These are phyloP conservation scores for Fopius arisanus DNA, from an alignment of 1,140 invertebrate genomes.

Conservation along the genomic window DNA sequence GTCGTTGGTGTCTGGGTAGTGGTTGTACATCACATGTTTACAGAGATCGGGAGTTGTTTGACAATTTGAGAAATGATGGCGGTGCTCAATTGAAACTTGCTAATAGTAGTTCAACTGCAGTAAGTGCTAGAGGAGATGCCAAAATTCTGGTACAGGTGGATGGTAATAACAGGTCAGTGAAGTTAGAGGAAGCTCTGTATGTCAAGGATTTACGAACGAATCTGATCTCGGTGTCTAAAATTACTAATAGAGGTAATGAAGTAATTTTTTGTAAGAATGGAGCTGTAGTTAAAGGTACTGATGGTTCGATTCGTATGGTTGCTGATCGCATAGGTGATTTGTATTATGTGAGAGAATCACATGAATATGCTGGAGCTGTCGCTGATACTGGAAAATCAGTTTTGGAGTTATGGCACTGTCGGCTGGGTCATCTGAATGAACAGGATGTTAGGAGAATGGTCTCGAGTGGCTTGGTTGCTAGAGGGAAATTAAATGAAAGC, in stretches of 20 bases:
- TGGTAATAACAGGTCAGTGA: not conserved
- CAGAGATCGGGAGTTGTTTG: not conserved
- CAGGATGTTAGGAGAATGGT: not conserved
- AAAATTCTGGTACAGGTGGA: not conserved
- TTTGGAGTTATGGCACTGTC: not conserved
- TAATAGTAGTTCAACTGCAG: not conserved
- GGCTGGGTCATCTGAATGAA: slow-evolving; percentile 3
- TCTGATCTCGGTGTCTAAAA: not conserved
- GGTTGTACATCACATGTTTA: not conserved
- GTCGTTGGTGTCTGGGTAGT: not conserved
- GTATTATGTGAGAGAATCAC: not conserved
- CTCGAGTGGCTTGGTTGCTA: not conserved
- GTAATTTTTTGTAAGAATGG: not conserved
- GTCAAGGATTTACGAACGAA: not conserved
- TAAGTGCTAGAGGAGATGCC: not conserved
- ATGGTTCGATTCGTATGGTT: not conserved
- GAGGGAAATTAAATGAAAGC: not conserved
- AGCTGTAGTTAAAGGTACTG: not conserved
- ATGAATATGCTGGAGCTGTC: not conserved
- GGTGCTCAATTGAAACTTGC: not conserved
- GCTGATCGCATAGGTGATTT: not conserved
- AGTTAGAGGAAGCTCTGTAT: not conserved
- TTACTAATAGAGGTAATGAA: not conserved
- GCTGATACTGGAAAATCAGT: not conserved
- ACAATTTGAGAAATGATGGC: not conserved